Evolutionary conservation across 2,888 invertebrate species (phyloP).

Genomic region (Drymonia ruficornis): DNA sequence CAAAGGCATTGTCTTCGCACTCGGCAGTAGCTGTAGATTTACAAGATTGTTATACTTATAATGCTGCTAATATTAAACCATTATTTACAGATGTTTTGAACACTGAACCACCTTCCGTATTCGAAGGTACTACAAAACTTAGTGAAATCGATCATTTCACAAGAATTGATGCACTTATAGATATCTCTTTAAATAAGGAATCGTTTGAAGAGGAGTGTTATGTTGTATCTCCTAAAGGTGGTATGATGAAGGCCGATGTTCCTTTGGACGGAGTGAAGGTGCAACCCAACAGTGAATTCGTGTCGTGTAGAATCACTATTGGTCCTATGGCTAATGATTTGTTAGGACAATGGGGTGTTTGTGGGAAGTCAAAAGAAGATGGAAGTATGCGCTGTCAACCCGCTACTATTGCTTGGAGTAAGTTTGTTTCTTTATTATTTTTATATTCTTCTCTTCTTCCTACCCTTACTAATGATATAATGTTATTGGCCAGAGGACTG

Average conservation of each 20-base stretch:
- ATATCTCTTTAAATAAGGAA: constrained; percentile 30
- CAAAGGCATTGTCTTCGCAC: too few species aligned
- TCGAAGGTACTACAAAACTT: not conserved
- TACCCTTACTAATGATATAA: too few species aligned
- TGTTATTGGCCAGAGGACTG: too few species aligned
- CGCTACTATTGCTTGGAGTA: constrained; percentile 30
- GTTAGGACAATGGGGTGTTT: constrained; percentile 34
- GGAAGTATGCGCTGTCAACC: constrained; percentile 28
- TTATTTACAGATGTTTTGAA: constrained; percentile 1
- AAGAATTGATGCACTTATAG: constrained; percentile 11
- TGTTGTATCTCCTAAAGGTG: constrained; percentile 19
- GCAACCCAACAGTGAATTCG: constrained; percentile 26
- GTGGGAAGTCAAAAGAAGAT: constrained; percentile 17
- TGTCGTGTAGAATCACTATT: constrained; percentile 39
- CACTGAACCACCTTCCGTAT: not conserved
- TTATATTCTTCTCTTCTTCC: too few species aligned
- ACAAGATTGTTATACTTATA: not conserved
- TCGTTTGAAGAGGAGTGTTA: constrained; percentile 29
- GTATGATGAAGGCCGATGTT: not conserved
- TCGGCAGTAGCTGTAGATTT: too few species aligned
- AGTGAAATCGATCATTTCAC: constrained; percentile 19
- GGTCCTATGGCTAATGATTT: constrained; percentile 29
- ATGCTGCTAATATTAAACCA: not conserved
- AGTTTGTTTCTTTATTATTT: constrained; percentile 15
- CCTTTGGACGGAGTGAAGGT: constrained; percentile 16